phyloP scores from a whole-genome alignment of 2,113 vertebrate species.

The Stigmatopora nigra region DNA sequence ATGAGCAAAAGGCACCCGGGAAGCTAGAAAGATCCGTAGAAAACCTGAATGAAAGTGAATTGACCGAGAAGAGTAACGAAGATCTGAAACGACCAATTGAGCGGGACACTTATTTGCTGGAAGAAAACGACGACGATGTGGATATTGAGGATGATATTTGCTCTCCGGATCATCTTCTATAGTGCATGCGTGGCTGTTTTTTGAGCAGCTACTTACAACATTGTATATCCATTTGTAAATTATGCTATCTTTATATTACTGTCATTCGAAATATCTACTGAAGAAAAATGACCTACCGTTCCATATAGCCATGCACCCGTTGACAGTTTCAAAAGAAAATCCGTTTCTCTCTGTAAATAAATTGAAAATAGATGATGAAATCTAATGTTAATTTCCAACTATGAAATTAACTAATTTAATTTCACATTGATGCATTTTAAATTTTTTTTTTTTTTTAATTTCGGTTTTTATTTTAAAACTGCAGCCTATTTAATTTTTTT shows the following conservation, averaged over 20 bases:
- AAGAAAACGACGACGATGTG: slow-evolving; percentile 79
- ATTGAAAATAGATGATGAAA: neutral
- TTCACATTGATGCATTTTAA: neutral
- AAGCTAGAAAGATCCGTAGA: slow-evolving; percentile 71
- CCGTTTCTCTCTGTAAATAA: slow-evolving; percentile 6
- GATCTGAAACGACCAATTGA: slow-evolving; percentile 62
- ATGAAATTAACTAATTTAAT: neutral
- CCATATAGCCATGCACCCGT: slow-evolving; percentile 41
- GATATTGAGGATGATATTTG: slow-evolving; percentile 86
- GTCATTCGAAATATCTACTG: slow-evolving; percentile 18
- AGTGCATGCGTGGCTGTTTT: slow-evolving; percentile 47
- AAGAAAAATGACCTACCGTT: slow-evolving; percentile 12
- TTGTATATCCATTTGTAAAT: slow-evolving; percentile 47
- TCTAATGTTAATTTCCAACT: neutral
- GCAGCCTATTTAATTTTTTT: neutral
- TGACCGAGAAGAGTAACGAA: slow-evolving; percentile 54
- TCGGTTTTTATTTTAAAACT: too few species aligned
- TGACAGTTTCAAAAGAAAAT: neutral
- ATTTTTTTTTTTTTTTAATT: too few species aligned
- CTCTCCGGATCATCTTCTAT: slow-evolving; percentile 77
- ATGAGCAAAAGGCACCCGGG: slow-evolving; percentile 76
- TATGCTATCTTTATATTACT: slow-evolving; percentile 21
- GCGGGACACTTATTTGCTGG: slow-evolving; percentile 73
- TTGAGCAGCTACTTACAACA: neutral
- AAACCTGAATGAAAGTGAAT: slow-evolving; percentile 73